phyloP scores from a whole-genome alignment of 2,797 vertebrate genomes.

The Parambassis ranga region DNA sequence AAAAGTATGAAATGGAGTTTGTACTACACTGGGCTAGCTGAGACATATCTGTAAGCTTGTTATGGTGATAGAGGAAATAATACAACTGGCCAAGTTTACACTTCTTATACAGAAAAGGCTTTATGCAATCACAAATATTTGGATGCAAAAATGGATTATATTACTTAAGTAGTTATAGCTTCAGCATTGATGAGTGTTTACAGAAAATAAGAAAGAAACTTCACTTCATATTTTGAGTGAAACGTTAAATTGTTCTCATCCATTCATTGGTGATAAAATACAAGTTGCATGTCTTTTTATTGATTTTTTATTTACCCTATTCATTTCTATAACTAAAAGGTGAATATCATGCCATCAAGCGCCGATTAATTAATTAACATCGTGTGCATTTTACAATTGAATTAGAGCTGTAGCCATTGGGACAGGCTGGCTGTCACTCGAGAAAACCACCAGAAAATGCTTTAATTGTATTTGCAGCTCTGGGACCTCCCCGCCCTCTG shows the following conservation, averaged over 20 bases:
- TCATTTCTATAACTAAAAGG: not conserved
- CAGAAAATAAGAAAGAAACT: no score
- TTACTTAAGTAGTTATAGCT: no score
- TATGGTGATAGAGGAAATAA: no score
- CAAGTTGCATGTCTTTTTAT: no score
- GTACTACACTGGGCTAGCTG: not conserved
- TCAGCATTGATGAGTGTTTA: no score
- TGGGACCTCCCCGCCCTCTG: conserved; percentile 53
- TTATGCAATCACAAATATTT: not conserved
- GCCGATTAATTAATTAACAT: conserved; percentile 68
- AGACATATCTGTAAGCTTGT: not conserved
- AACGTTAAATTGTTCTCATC: no score
- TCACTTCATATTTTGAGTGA: no score
- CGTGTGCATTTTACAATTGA: conserved; percentile 76
- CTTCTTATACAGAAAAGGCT: not conserved
- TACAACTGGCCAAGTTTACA: not conserved
- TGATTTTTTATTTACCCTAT: not conserved
- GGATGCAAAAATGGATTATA: no score
- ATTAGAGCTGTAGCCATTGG: conserved; percentile 66
- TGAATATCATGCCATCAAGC: conserved; percentile 7
- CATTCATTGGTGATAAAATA: no score
- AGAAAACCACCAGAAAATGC: conserved; percentile 66
- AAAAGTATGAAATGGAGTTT: conserved; percentile 10
- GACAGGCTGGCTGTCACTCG: conserved; percentile 72
- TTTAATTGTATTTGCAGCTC: conserved; percentile 75